Evolutionary conservation across 2,797 vertebrate genomes (phyloP), one percentile per base, ranked within the genome.

Genomic region (Psittacula derbiana): DNA sequence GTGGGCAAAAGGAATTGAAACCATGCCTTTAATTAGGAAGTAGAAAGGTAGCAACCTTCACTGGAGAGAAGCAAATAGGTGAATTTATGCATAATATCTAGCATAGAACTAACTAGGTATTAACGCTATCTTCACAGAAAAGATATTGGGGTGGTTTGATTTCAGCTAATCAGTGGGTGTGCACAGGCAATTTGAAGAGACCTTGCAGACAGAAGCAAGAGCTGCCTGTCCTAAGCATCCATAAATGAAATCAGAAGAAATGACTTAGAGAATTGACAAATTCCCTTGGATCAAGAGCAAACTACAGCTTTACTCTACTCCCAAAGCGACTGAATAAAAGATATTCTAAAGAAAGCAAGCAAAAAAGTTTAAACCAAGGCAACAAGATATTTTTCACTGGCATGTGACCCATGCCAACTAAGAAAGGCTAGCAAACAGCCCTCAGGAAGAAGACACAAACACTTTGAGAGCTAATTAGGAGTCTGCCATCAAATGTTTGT

Each of bases 131-230:
- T 71, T 49, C 20, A 27, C 53, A 80, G 73, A 46, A 46, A 9
- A 50, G 6, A 6, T 24, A n/a, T 17, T 9, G 44, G n/a, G 3
- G 53, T 36, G 44, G 58, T 65, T 74, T 4, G 3, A 16, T 40
- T 88, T 38, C 40, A 47, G 11, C 31, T 52, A 12, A 57, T 11
- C 41, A 36, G 28, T 12, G 15, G 31, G 18, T 57, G 12, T 8
- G 3, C 69, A 14, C 0, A 0, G 7, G 73, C 27, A 46, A 8
- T 17, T 31, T 2, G 3, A 79, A 53, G 16, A 61, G 64, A 40
- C 16, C 6, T 69, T 10, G 40, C 5, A n/a, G 57, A 28, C 1
- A 2, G 64, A 73, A 80, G 15, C 2, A 58, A 58, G 2, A 31
- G 6, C 46, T 80, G 60, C 69, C 44, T 55, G 21, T 44, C 31